Evolutionary conservation across 2,797 vertebrate genomes (phyloP), one percentile per base, ranked within the genome.

Genomic region (Melanotaenia parkinsoni): DNA sequence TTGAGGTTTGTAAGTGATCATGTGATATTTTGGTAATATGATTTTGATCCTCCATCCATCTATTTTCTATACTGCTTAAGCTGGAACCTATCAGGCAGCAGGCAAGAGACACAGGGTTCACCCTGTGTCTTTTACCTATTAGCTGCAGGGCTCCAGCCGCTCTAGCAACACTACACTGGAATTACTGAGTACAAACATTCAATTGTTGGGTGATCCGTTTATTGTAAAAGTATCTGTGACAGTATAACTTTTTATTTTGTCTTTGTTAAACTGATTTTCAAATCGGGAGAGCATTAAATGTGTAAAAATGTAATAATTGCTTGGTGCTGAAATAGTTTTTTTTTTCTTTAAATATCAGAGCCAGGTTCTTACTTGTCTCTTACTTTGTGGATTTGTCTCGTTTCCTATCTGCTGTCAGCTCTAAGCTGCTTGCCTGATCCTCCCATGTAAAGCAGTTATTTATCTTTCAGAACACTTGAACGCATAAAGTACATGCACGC

Each of bases 381-480:
- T 82, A 70, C 63, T 68, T 37, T 28, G 28, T 63, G 79, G 89
- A 90, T 90, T 87, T 87, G 82, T 88, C 76, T 57, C 0, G 58
- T 67, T 73, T 90, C 79, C 76, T 79, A 78, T 86, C 81, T 75
- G 73, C 83, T 85, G 82, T 90, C 86, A 86, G 58, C 74, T 68
- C 58, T 88, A 74, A 87, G 85, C 81, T 69, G 61, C 65, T 54
- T 47, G 67, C 64, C 68, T 88, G 79, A 92, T 84, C 74, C 76
- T 78, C 84, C 77, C 82, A 62, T 88, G 86, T 88, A 90, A 88
- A 88, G 67, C 68, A 77, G 75, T 79, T 74, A 88, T 89, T 90
- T 88, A 88, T 92, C 82, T 85, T 80, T 82, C 79, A 78, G 72
- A 82, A 13, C 66, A 43, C 72, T 74, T 63, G 6, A 63, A 69